Conservation (phyloP, 1,140 invertebrate species). For the Heliconius hermathena region DNA sequence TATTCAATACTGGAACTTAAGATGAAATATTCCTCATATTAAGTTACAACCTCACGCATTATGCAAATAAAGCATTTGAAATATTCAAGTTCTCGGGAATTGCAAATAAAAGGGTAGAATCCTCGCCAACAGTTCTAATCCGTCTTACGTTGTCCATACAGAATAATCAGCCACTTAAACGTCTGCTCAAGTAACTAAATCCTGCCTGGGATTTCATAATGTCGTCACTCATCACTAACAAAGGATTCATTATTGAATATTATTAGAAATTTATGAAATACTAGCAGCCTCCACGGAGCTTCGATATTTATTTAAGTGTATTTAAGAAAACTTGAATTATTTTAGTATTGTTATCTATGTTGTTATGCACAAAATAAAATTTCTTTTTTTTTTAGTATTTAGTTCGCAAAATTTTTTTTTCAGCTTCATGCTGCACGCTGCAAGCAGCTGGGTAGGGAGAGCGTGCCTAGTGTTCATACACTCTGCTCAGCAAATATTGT, state of each 20-base stretch:
- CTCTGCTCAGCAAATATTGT: too few species aligned
- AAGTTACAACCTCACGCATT: not conserved
- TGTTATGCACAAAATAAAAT: too few species aligned
- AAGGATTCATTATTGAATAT: not conserved
- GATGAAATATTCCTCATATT: not conserved
- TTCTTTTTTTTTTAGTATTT: too few species aligned
- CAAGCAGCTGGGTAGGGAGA: too few species aligned
- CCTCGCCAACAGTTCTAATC: not conserved
- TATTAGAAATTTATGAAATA: too few species aligned
- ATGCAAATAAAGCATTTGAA: not conserved
- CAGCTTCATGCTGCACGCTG: too few species aligned
- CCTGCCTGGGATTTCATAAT: not conserved
- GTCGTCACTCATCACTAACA: not conserved
- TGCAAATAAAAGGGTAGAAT: not conserved
- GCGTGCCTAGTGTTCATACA: too few species aligned
- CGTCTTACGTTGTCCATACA: slow-evolving; percentile 11
- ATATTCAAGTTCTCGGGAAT: not conserved
- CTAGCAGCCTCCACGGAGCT: too few species aligned
- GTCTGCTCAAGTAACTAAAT: not conserved
- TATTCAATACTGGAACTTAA: not conserved
- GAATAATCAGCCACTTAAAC: not conserved
- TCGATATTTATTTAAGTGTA: too few species aligned
- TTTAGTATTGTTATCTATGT: too few species aligned
- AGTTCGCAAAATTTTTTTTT: too few species aligned
- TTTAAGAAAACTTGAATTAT: too few species aligned